A percentile compares a stretch with the other conserved stretches of the same genome.
Conservation (phyloP, 2,888 invertebrate species). For the Callimorpha dominula region DNA sequence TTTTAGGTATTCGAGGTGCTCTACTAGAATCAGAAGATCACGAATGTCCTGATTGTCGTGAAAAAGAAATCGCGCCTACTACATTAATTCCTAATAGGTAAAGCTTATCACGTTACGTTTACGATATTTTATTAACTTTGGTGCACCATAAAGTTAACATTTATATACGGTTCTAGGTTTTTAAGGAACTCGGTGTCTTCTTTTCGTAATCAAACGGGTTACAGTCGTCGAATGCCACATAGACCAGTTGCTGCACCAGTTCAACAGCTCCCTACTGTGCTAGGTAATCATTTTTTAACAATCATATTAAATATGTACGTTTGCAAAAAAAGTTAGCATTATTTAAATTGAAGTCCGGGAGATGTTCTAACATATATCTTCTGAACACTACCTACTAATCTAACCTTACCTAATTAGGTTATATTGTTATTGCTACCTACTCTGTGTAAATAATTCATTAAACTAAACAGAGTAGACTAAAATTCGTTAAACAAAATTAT, state of each 20-base stretch:
- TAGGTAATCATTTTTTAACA: conserved; percentile 51
- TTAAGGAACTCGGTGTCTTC: conserved; percentile 95
- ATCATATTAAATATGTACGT: background rate
- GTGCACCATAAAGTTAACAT: background rate
- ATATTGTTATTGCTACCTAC: too few species aligned
- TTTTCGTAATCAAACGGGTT: conserved; percentile 97
- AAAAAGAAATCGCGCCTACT: conserved; percentile 96
- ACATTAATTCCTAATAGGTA: conserved; percentile 95
- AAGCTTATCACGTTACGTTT: background rate
- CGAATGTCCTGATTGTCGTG: conserved; percentile 97
- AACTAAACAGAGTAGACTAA: too few species aligned
- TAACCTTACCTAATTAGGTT: too few species aligned
- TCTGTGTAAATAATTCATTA: too few species aligned
- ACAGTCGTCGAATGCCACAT: conserved; percentile 86
- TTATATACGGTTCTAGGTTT: conserved; percentile 83
- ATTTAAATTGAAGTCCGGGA: background rate
- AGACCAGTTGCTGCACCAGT: conserved; percentile 66
- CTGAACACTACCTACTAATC: background rate
- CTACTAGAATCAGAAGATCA: conserved; percentile 97
- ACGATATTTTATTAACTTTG: background rate
- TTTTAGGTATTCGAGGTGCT: conserved; percentile 94
- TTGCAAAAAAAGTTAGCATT: background rate
- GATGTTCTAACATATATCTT: background rate
- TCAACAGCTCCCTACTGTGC: conserved; percentile 55
- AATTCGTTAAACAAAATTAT: too few species aligned